These are phyloP conservation scores for Galago senegalensis DNA, from an alignment of 2,797 vertebrate species.

Conservation along the genomic window DNA sequence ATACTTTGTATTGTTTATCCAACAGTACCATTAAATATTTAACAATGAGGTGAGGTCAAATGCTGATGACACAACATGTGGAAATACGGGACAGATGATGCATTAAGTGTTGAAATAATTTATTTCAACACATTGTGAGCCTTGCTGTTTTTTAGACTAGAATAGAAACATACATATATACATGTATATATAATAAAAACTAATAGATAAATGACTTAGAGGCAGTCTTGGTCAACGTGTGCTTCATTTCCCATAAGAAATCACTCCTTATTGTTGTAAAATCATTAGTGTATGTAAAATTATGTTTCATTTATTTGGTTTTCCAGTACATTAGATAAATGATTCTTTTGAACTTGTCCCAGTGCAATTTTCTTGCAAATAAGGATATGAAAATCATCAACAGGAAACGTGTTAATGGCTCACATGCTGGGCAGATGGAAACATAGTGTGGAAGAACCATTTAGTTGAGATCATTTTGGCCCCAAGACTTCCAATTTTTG, in stretches of 20 bases:
- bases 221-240: slow-evolving; percentile 35
- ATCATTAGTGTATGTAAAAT: slow-evolving; percentile 23
- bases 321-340: slow-evolving; percentile 64
- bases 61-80: slow-evolving; percentile 75
- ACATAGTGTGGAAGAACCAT: slow-evolving; percentile 66
- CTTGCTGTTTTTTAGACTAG: slow-evolving; percentile 63
- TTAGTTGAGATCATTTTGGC: slow-evolving; percentile 83
- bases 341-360: slow-evolving; percentile 71
- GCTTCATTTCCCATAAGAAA: slow-evolving; percentile 9
- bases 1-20: slow-evolving; percentile 82
- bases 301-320: slow-evolving; percentile 68
- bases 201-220: slow-evolving; percentile 15
- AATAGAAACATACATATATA: slow-evolving; percentile 30
- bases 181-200: neutral
- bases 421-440: slow-evolving; percentile 81
- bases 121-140: slow-evolving; percentile 77
- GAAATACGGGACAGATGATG: slow-evolving; percentile 78
- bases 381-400: slow-evolving; percentile 74
- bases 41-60: slow-evolving; percentile 82
- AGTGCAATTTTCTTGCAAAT: slow-evolving; percentile 68
- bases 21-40: slow-evolving; percentile 80
- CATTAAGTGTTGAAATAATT: slow-evolving; percentile 81
- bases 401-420: slow-evolving; percentile 76
- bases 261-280: slow-evolving; percentile 38
- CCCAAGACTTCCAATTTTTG: slow-evolving; percentile 73